These are phyloP conservation scores for Melanocharis versteri DNA, from an alignment of 2,113 vertebrate species.

Conservation along the genomic window DNA sequence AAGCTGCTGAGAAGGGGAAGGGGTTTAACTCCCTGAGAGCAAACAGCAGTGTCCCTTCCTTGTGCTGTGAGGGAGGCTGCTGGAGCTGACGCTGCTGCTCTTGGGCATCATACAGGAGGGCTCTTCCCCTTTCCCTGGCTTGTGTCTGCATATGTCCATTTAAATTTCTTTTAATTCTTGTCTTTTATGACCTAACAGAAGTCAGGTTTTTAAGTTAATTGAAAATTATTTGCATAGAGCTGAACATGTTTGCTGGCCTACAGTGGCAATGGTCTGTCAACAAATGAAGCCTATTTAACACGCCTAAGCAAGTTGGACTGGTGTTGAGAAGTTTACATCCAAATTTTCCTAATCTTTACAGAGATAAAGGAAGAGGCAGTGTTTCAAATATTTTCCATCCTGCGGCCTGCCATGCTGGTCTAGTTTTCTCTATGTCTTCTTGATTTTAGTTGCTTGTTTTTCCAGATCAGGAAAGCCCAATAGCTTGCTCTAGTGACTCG, in stretches of 20 bases:
- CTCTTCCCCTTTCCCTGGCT: background rate
- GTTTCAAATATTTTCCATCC: background rate
- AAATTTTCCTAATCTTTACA: background rate
- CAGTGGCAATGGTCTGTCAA: background rate
- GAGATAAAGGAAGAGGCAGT: background rate
- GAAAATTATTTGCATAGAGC: background rate
- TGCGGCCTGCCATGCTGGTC: background rate
- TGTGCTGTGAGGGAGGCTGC: background rate
- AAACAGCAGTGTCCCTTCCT: background rate
- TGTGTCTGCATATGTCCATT: background rate
- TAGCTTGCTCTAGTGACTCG: background rate
- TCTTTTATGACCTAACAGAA: background rate
- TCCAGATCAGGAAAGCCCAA: background rate
- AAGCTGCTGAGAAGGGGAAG: background rate
- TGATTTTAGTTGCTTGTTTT: background rate
- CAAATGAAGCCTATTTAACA: background rate
- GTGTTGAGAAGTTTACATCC: background rate
- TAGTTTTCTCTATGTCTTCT: background rate
- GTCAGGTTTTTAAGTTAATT: background rate
- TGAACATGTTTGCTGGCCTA: background rate
- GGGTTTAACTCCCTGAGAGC: background rate
- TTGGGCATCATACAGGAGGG: background rate
- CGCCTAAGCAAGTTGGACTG: background rate
- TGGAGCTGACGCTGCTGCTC: background rate
- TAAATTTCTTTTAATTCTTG: background rate